Conservation (phyloP, 1,140 invertebrate genomes). For the Gryllus bimaculatus region DNA sequence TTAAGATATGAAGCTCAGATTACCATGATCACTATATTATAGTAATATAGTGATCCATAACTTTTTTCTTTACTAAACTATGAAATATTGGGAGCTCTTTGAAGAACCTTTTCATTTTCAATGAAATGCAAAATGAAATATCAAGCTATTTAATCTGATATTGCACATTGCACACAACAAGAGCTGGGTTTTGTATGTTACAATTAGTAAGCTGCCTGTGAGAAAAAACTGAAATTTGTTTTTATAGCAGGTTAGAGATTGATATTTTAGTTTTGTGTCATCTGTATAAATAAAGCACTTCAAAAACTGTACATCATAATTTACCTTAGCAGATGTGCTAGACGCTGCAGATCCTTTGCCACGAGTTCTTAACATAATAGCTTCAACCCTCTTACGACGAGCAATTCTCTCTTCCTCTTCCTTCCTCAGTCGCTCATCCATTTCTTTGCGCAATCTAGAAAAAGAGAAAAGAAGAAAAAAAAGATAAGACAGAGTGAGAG, state of each 20-base stretch:
- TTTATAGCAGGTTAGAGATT: background rate
- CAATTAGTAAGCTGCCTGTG: background rate
- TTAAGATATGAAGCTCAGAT: background rate
- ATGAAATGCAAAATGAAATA: background rate
- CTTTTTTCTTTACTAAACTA: too few relatives aligned
- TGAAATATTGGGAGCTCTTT: too few relatives aligned
- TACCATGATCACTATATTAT: background rate
- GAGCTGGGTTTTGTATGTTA: background rate
- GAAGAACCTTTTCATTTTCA: too few relatives aligned
- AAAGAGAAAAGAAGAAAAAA: conserved; percentile 16
- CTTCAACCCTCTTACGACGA: conserved; percentile 67
- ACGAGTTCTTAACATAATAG: conserved; percentile 71
- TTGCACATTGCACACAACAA: background rate
- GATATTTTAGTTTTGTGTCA: background rate
- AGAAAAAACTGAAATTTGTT: background rate
- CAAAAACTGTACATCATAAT: background rate
- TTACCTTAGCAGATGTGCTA: conserved; percentile 38
- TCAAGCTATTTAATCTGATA: background rate
- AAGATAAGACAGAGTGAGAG: background rate
- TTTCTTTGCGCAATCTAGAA: conserved; percentile 57
- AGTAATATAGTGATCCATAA: too few relatives aligned
- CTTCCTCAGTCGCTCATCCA: conserved; percentile 60
- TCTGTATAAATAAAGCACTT: background rate
- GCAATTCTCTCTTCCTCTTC: conserved; percentile 72
- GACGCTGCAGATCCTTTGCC: conserved; percentile 43